Base-by-base conservation (phyloP, 1,140 invertebrate genomes). In the Sminthurinus signatus region DNA sequence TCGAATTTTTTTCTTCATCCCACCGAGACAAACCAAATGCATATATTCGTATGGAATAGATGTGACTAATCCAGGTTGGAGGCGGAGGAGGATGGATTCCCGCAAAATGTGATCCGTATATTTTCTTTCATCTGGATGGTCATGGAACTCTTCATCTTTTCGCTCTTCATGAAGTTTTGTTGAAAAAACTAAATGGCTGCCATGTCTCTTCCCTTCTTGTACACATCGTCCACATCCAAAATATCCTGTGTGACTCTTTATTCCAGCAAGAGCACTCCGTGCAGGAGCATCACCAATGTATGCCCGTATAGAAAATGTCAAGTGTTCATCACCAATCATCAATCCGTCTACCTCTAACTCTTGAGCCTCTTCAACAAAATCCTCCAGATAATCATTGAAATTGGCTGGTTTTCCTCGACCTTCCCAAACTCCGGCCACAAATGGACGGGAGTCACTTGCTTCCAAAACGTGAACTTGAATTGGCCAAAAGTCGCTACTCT, bases 281-380 rank as follows among this genome's bases (percentile, higher is more conserved):
- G 73, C 75, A 14, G 72, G 73, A 1, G 73, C 68, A 72, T 76
- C 74, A 69, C 70, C 73, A 36, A 75, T 60, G 25, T 74, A 29
- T 46, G 56, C 60, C 23, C 55, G 17, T 12, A 74, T 48, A 21
- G 39, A 21, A 46, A 74, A 14, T 2, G 17, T 42, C 25, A 61
- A 25, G 25, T 59, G 21, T 23, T 43, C 15, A 12, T 65, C 59
- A 21, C 64, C 36, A 27, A 68, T 19, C 25, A 28, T 1, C 14
- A 73, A 19, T 23, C 59, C 65, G 61, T 62, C 28, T 19, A 1
- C 10, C 15, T 36, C n/a, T 17, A 69, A 8, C 2, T 51, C 15
- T 19, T 56, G n/a, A 46, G 31, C 14, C 46, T 74, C 73, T 25
- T 42, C 15, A 1, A 73, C 25, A 54, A 74, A 74, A n/a, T 69